Evolutionary conservation across 2,113 vertebrate species (phyloP).

Genomic region (Aegithalos caudatus): DNA sequence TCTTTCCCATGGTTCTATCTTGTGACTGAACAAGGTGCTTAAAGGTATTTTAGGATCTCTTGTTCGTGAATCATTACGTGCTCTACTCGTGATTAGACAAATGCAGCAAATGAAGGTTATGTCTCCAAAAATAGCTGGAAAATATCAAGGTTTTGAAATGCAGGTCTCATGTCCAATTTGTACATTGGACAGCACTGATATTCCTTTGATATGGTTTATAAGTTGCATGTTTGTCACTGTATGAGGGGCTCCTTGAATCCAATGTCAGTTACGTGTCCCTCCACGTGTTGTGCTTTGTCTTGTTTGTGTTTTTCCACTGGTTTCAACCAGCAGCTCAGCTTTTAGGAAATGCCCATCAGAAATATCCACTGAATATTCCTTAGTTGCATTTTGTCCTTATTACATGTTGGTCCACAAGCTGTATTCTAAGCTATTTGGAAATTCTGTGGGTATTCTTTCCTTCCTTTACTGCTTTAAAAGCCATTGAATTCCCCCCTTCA

Average conservation of each 20-base stretch:
- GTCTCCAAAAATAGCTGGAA: background rate
- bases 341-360: background rate
- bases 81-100: background rate
- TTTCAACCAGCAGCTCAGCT: background rate
- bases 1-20: background rate
- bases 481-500: background rate
- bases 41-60: background rate
- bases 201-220: background rate
- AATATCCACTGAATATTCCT: background rate
- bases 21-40: background rate
- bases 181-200: background rate
- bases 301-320: background rate
- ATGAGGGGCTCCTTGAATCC: rapidly evolving
- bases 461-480: background rate
- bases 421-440: background rate
- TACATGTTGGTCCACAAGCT: background rate
- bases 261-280: background rate
- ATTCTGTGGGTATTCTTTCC: background rate
- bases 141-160: background rate
- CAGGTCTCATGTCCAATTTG: background rate
- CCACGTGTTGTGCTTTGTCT: rapidly evolving
- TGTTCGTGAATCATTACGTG: background rate
- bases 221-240: rapidly evolving
- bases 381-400: background rate
- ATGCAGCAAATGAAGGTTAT: background rate